These are phyloP conservation scores for Rhinogobius similis DNA, from an alignment of 2,113 vertebrate species.

Conservation along the genomic window DNA sequence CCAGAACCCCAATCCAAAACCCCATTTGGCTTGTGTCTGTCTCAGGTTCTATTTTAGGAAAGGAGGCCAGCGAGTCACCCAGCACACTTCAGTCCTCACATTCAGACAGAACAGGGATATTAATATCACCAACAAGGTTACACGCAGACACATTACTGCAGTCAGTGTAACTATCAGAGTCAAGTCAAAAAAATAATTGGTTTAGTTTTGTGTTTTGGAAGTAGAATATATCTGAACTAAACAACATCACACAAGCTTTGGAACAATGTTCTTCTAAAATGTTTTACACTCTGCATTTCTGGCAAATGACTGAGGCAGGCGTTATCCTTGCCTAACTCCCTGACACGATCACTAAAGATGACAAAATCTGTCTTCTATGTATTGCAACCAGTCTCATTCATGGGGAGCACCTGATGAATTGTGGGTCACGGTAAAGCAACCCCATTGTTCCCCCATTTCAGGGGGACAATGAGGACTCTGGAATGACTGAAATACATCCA, in stretches of 20 bases:
- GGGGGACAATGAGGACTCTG: constrained; percentile 42
- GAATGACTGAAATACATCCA: constrained; percentile 52
- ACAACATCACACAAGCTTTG: not conserved
- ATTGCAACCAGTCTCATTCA: not conserved
- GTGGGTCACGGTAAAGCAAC: constrained; percentile 40
- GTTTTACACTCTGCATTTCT: not conserved
- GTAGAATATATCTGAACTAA: not conserved
- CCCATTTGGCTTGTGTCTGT: constrained; percentile 51
- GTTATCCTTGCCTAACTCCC: not conserved
- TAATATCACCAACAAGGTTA: not conserved
- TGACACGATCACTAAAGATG: not conserved
- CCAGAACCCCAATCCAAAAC: constrained; percentile 15
- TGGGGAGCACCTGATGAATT: constrained; percentile 23
- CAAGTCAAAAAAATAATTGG: not conserved
- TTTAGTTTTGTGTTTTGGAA: not conserved
- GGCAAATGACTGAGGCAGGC: too few relatives aligned
- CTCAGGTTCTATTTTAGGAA: constrained; percentile 70
- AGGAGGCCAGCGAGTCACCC: constrained; percentile 60
- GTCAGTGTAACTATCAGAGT: not conserved
- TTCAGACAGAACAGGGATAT: not conserved
- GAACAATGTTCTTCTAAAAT: not conserved
- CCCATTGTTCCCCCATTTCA: constrained; percentile 54
- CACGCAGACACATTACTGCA: not conserved
- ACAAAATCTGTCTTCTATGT: constrained; percentile 27
- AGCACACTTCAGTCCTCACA: constrained; percentile 30